Evolutionary conservation across 2,888 invertebrate genomes (phyloP).

Genomic region (Pyralis farinalis): DNA sequence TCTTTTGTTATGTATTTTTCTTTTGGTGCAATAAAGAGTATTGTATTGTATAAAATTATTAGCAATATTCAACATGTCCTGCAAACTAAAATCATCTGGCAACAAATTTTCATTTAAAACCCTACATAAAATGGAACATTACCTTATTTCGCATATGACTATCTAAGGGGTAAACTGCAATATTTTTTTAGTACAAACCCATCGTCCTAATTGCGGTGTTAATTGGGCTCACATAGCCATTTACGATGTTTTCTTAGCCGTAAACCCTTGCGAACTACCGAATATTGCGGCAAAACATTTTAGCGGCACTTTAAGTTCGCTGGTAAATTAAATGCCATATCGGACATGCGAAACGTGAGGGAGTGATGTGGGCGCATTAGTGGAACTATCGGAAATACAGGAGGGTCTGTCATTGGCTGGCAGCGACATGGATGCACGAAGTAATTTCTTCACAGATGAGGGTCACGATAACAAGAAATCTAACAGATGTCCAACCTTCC

Average conservation of each 20-base stretch:
- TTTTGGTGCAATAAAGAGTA: too few relatives aligned
- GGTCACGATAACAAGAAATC: slow-evolving; percentile 62
- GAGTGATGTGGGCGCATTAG: slow-evolving; percentile 35
- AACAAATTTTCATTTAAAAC: too few relatives aligned
- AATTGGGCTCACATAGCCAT: not conserved
- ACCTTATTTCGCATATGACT: too few relatives aligned
- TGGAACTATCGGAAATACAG: slow-evolving; percentile 36
- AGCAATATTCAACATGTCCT: too few relatives aligned
- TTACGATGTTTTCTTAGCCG: not conserved
- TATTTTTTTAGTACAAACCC: slow-evolving; percentile 2
- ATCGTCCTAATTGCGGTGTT: not conserved
- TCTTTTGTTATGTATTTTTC: too few relatives aligned
- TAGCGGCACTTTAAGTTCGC: slow-evolving; percentile 10
- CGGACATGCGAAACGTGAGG: slow-evolving; percentile 23
- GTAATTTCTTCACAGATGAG: slow-evolving; percentile 65
- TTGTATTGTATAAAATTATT: too few relatives aligned
- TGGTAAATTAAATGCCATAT: slow-evolving; percentile 13
- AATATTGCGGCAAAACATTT: slow-evolving; percentile 2
- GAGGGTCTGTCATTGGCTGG: slow-evolving; percentile 41
- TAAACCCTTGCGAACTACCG: not conserved
- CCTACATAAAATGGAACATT: too few relatives aligned
- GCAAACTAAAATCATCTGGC: too few relatives aligned
- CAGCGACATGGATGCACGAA: slow-evolving; percentile 52
- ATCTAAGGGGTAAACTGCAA: too few relatives aligned
- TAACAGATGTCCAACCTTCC: slow-evolving; percentile 53